Base-by-base conservation (phyloP, 2,797 vertebrate species). In the Chaetodon trifasciatus region DNA sequence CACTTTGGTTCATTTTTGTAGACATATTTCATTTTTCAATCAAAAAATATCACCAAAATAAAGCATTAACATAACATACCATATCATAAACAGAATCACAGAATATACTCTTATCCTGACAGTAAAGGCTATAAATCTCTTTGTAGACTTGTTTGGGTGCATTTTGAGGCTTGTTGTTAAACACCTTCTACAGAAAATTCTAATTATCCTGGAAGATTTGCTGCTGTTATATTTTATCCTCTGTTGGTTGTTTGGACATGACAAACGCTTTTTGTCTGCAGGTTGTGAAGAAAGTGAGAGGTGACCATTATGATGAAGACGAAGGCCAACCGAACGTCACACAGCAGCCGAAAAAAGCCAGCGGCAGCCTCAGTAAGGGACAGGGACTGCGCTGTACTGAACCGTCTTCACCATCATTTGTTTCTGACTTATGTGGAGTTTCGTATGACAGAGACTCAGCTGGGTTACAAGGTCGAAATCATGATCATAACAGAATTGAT, bases 281-380 rank as follows among this genome's bases (percentile, higher is more conserved):
- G 76, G n/a, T 47, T 15, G 28, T 70, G 40, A 53, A 4, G 28
- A 39, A 9, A 4, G 21, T 0, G 5, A 64, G 39, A 1, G 19
- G 7, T 24, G 61, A 39, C 21, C 9, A 2, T 28, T 4, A 21
- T 0, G 1, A 13, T 4, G 39, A 60, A 37, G 21, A 12, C 0
- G 32, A n/a, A 17, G 47, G 23, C 12, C 19, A 70, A 7, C 58
- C 10, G 68, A 57, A 12, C 4, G 76, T 64, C 52, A 11, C 76
- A 8, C 50, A 78, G 60, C 60, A 32, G 52, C 52, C 64, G 60
- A 42, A 71, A 32, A 12, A 49, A 13, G 68, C 32, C 52, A 78
- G 35, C 19, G 21, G n/a, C 12, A 28, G 57, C 3, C 60, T 71
- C 8, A 9, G 76, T 78, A 0, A 78, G 60, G 12, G 6, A 11